A percentile compares a stretch with the other conserved stretches of the same genome.
Conservation (phyloP, 2,797 vertebrate species). For the Malurus splendens region DNA sequence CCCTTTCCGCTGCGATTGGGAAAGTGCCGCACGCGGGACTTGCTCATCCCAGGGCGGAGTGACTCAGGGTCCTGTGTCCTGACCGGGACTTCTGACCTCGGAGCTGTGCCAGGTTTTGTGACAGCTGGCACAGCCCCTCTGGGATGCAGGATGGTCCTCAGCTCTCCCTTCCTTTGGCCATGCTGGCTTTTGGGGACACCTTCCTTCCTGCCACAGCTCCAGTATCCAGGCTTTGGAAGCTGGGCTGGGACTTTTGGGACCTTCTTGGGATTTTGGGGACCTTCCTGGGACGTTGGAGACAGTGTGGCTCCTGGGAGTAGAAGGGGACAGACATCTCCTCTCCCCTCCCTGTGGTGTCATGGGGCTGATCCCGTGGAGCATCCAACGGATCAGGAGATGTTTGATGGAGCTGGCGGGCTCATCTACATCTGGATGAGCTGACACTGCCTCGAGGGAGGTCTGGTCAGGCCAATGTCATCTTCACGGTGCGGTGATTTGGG, state of each 20-base stretch:
- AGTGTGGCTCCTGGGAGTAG: background rate
- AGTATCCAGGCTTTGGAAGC: background rate
- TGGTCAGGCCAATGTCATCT: background rate
- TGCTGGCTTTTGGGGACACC: background rate
- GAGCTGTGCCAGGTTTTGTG: background rate
- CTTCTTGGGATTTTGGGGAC: background rate
- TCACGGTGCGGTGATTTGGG: accelerated
- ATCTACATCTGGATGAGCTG: background rate
- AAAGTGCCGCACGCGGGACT: background rate
- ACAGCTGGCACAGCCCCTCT: background rate
- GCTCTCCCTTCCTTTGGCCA: background rate
- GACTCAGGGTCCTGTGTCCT: conserved; percentile 27
- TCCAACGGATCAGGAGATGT: background rate
- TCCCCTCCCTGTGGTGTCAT: background rate
- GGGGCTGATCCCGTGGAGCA: background rate
- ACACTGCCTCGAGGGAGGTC: background rate
- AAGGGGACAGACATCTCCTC: background rate
- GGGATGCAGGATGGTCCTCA: background rate
- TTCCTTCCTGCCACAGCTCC: background rate
- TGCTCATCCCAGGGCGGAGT: background rate
- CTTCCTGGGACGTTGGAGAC: background rate
- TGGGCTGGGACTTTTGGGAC: background rate
- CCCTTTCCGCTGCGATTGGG: background rate
- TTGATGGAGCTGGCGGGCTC: background rate
- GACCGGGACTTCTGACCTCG: background rate